A percentile compares a stretch with the other conserved stretches of the same genome.
Evolutionary conservation across 2,113 vertebrate species (phyloP).

Genomic region (Heterochromis multidens): DNA sequence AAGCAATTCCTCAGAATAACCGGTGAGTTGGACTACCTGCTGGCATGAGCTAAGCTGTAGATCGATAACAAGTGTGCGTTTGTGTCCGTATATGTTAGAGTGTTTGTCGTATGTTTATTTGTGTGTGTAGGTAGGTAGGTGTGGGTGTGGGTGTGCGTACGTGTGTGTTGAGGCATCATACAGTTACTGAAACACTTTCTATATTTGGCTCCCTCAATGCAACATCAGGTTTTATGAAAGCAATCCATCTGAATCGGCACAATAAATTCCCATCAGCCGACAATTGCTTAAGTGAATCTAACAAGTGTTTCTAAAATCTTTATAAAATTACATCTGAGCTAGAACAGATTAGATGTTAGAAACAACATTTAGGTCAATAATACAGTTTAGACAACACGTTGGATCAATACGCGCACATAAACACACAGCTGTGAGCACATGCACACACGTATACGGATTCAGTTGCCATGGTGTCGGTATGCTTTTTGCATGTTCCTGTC

Average conservation of each 20-base stretch:
- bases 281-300: slow-evolving; percentile 65
- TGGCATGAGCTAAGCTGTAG: slow-evolving; percentile 72
- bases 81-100: slow-evolving; percentile 58
- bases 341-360: slow-evolving; percentile 58
- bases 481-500: slow-evolving; percentile 63
- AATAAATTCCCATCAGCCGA: slow-evolving; percentile 61
- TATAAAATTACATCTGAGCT: slow-evolving; percentile 55
- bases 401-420: slow-evolving; percentile 44
- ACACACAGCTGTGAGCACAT: background rate
- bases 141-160: slow-evolving; percentile 29
- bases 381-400: slow-evolving; percentile 48
- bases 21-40: slow-evolving; percentile 70
- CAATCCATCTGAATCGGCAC: slow-evolving; percentile 60
- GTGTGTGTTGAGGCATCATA: slow-evolving; percentile 54
- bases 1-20: slow-evolving; percentile 74
- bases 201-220: slow-evolving; percentile 67
- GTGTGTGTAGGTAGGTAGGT: slow-evolving; percentile 28
- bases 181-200: slow-evolving; percentile 68
- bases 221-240: slow-evolving; percentile 67
- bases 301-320: slow-evolving; percentile 65
- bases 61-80: slow-evolving; percentile 69
- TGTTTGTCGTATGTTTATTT: slow-evolving; percentile 61
- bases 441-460: background rate
- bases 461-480: slow-evolving; percentile 61
- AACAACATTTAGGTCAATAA: slow-evolving; percentile 66